A percentile compares a stretch with the other conserved stretches of the same genome.
These are phyloP conservation scores for Zaprionus vittiger DNA, from an alignment of 1,140 invertebrate species.

Conservation along the genomic window DNA sequence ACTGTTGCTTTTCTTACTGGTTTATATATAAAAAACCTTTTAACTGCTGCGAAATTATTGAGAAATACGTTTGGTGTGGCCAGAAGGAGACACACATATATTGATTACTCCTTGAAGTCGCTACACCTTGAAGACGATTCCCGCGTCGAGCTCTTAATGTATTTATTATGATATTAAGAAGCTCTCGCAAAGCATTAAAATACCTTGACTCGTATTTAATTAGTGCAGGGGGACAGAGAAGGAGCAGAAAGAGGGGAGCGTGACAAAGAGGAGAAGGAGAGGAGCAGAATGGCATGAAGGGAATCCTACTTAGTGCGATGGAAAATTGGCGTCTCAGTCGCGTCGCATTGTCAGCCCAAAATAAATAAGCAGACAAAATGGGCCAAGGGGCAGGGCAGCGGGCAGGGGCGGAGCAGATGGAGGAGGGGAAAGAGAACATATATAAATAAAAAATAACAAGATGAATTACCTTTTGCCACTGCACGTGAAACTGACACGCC, in stretches of 20 bases:
- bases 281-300: constrained; percentile 4
- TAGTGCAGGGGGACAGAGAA: constrained; percentile 19
- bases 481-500: constrained; percentile 81
- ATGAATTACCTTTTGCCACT: constrained; percentile 83
- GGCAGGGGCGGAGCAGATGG: not conserved
- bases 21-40: not conserved
- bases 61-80: not conserved
- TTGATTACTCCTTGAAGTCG: not conserved
- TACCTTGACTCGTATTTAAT: constrained; percentile 61
- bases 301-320: constrained; percentile 33
- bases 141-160: constrained; percentile 14
- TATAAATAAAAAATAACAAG: constrained; percentile 58
- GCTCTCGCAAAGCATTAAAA: constrained; percentile 55
- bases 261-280: not conserved
- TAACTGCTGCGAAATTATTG: not conserved
- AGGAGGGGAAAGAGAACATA: not conserved
- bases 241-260: not conserved
- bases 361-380: constrained; percentile 48
- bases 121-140: not conserved
- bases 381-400: not conserved
- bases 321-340: constrained; percentile 39
- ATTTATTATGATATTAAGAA: constrained; percentile 50
- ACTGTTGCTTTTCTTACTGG: no score
- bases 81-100: not conserved
- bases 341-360: constrained; percentile 25